Evolutionary conservation across 2,888 invertebrate species (phyloP).

Genomic region (Eilema depressum): DNA sequence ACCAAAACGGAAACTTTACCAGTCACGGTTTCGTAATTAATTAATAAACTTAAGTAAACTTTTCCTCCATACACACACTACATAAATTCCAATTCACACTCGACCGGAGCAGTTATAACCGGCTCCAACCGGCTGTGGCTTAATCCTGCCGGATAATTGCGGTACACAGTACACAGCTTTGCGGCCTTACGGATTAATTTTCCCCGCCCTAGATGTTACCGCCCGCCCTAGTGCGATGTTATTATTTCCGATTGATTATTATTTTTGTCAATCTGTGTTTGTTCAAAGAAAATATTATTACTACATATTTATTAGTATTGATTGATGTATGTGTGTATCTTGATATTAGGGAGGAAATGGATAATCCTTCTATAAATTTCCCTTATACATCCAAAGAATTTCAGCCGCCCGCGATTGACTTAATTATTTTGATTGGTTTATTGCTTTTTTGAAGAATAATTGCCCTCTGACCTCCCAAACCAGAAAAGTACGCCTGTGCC

Average conservation of each 20-base stretch:
- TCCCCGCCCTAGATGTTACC: constrained; percentile 60
- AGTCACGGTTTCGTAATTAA: background rate
- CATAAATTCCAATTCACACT: constrained; percentile 45
- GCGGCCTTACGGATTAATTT: constrained; percentile 68
- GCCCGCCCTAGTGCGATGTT: constrained; percentile 50
- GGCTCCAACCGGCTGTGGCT: constrained; percentile 53
- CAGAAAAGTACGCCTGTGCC: no score
- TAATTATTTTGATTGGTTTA: no score
- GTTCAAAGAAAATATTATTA: background rate
- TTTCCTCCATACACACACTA: background rate
- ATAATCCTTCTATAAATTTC: no score
- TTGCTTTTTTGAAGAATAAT: background rate
- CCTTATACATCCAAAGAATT: no score
- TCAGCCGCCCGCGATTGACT: no score
- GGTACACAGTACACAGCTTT: constrained; percentile 60
- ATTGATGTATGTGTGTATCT: background rate
- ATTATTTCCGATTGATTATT: constrained; percentile 45
- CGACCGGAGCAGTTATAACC: constrained; percentile 46
- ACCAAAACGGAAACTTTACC: no score
- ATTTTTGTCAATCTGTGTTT: constrained; percentile 28
- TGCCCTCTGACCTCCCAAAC: no score
- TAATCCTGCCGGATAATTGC: constrained; percentile 68
- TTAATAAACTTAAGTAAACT: background rate
- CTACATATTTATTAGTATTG: background rate
- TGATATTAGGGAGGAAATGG: background rate